Base-by-base conservation (phyloP, 2,888 invertebrate species). In the Pollenia labialis region DNA sequence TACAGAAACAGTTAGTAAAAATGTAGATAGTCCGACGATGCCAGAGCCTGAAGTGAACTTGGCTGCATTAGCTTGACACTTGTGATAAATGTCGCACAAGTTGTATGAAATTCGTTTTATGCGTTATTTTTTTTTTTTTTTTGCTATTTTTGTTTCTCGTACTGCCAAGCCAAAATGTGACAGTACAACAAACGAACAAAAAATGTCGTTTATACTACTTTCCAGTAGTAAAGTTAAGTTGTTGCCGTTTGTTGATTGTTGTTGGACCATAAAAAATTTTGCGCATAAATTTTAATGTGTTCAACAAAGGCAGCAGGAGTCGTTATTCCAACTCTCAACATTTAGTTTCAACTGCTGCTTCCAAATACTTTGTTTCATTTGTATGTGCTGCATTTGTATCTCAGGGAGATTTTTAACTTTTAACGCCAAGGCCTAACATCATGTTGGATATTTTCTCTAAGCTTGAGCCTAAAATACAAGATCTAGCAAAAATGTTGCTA, bases 61-160 rank as follows among this genome's bases (percentile, higher is more conserved):
- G 71, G 76, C 76, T 71, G 58, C 72, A 85, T 85, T 85, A 81
- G 76, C 66, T 52, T 85, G 85, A 77, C 85, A 85, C 66, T 81
- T 81, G 81, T 85, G 85, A 85, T 85, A 81, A 85, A 85, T 85
- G 85, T 85, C 71, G 81, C 85, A 85, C 85, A 85, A 81, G 76
- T 85, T 85, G 85, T 66, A 74, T 66, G 74, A 81, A 46, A 58
- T 72, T 81, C 12, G 8, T 58, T 74, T 75, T 18, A 62, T 75
- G 62, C 50, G 44, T 42, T 62, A 62, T 50, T n/a, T 74, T 50
- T 12, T 16, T 44, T 62, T 75, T 50, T n/a, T 74, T 50, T 12
- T 16, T 44, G 8, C 4, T 44, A 2, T 9, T 11, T 18, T 50
- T 68, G 44, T 46, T 66, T 32, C 14, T 14, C 46, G n/a, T 48